phyloP scores from a whole-genome alignment of 2,797 vertebrate genomes.

The Clarias laeviceps region DNA sequence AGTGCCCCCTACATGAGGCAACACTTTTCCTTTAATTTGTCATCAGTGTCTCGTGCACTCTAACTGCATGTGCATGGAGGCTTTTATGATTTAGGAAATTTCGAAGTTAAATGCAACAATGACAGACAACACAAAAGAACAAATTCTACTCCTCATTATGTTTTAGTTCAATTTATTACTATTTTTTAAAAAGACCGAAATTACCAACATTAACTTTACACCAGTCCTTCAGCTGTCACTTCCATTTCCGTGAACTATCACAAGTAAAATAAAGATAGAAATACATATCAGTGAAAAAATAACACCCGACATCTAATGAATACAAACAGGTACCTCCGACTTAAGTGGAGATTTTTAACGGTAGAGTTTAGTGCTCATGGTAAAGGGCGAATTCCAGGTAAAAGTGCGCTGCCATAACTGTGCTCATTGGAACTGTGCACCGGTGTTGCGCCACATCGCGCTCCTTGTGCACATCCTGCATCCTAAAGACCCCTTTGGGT shows the following conservation, averaged over 20 bases:
- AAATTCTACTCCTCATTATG: neutral
- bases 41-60: neutral
- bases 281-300: no score
- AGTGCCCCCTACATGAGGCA: neutral
- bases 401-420: conserved; percentile 10
- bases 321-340: conserved; percentile 42
- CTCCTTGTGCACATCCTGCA: neutral
- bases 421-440: neutral
- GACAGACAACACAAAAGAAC: neutral
- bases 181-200: neutral
- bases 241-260: neutral
- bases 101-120: neutral
- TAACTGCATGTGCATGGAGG: neutral
- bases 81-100: neutral
- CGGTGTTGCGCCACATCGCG: neutral
- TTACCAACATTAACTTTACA: neutral
- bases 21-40: neutral
- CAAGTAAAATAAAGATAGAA: neutral
- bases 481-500: conserved; percentile 1
- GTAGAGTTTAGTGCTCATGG: conserved; percentile 8
- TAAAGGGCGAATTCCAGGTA: conserved; percentile 50
- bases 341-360: conserved; percentile 17
- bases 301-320: neutral
- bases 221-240: neutral
- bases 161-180: neutral